Evolutionary conservation across 2,797 vertebrate species (phyloP), one percentile per base, ranked within the genome.

Genomic region (Amniataba percoides): DNA sequence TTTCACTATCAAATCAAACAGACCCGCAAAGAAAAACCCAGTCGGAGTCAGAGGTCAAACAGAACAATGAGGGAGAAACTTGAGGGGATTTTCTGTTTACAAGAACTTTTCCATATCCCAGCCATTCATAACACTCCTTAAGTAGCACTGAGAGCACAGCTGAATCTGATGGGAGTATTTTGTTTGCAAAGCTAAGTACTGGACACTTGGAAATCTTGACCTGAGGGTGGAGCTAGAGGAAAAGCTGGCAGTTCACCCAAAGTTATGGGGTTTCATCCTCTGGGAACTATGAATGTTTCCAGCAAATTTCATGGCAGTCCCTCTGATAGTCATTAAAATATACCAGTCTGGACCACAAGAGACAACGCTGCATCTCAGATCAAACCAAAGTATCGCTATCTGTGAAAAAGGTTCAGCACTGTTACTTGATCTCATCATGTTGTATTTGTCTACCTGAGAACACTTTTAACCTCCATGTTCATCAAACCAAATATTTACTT

Each of bases 401-500:
- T 23, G 43, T 11, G 27, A 36, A 68, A 39, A 45, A 39, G 21
- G 3, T 27, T 27, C 8, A 36, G 25, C 11, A 36, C 8, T 43
- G n/a, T 23, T 43, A 43, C 1, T 49, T 1, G 5, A 56, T 42
- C 21, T 48, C n/a, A 49, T 63, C 42, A 23, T 23, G 46, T 52
- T 14, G 39, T 16, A 11, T 51, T 25, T 43, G 2, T 7, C 25
- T 19, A 15, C 46, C 39, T 40, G 16, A 36, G n/a, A 43, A 1
- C 40, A 53, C 42, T 23, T 53, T 46, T 3, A 15, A 3, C 4
- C 5, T 19, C 18, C 16, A 11, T 19, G 3, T 52, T 76, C n/a
- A 58, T 58, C 31, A 21, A 43, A 48, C 6, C 19, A 21, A 49
- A 69, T 65, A 36, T 46, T 55, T 21, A 16, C 21, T 60, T 65